Base-by-base conservation (phyloP, 2,113 vertebrate genomes). In the Lipotes vexillifer region DNA sequence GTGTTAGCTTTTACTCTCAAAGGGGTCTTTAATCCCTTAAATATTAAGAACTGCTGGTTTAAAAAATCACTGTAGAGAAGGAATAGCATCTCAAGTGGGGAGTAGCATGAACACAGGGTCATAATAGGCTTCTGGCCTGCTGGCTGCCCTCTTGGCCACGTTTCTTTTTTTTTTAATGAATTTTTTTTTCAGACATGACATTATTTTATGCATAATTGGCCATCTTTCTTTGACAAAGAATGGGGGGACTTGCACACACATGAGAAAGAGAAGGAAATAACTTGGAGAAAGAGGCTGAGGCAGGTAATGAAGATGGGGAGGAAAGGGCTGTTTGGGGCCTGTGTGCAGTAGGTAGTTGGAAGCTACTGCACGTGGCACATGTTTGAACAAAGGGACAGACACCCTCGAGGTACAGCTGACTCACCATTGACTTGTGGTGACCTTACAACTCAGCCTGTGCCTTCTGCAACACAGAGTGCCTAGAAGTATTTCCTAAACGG, bases 371-470 rank as follows among this genome's bases (percentile, higher is more conserved):
- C 5, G 13, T 4, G 46, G 20, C 41, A 38, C 5, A 3, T 6
- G 46, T 25, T 52, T 71, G 29, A 27, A 49, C 65, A 6, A 65
- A 72, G 41, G 41, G n/a, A 7, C 52, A 52, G 65, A 27, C 41
- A 2, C 0, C 18, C 38, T 17, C 0, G 9, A 46, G 44, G 29
- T 13, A 13, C 8, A 5, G 57, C 75, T 59, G 14, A 33, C 31
- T 61, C 20, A 23, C 18, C 17, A 8, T 27, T 44, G 31, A 8
- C 25, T 44, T 15, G 20, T n/a, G 63, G 46, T 17, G 18, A 10
- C 29, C 59, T 87, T 29, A 27, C 23, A 11, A 36, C 69, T 71
- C 20, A 10, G 66, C 63, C 63, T 38, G 1, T n/a, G 55, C 46
- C 20, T 61, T 69, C 31, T 38, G 0, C 25, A 81, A 66, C 29